Evolutionary conservation across 1,140 invertebrate genomes (phyloP), one percentile per base, ranked within the genome.

Genomic region (Drosophila mauritiana): DNA sequence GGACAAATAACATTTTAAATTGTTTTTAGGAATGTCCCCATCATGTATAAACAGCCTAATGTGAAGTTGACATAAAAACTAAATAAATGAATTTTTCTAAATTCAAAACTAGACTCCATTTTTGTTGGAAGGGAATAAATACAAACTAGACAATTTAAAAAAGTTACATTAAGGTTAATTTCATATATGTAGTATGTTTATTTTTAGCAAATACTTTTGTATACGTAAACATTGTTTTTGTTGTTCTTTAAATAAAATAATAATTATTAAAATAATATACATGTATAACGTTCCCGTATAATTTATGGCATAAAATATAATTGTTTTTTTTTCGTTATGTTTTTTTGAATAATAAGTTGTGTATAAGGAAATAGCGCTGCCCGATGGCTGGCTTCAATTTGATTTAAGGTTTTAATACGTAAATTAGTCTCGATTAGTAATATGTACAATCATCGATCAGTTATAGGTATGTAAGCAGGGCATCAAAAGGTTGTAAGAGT

Each of bases 241-340:
- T 76, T 57, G 36, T 36, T 76, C 53, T 55, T 86, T 86, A 86
- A 86, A 86, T 86, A 86, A 86, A 72, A 83, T 82, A 81, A 75
- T 78, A 75, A 78, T 78, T 70, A 78, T 75, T 78, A 74, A 76
- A 57, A 63, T 80, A 80, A 76, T 76, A 76, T 84, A 73, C 65
- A 73, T 79, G 51, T 80, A 76, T 80, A 80, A 80, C 75, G 64
- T 78, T 86, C 82, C 82, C 83, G 82, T 80, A 86, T 86, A 82
- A 86, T 78, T 86, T 86, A 86, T 86, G 82, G 82, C 82, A 86
- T 86, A 86, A 81, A 73, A 85, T 78, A 86, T 65, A 39, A 64
- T 73, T 65, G 39, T 59, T 49, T 62, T 64, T 56, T 56, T 72
- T 15, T 68, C 49, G 40, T 57, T 62, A 58, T 53, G 59, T 48